phyloP scores from a whole-genome alignment of 2,888 invertebrate species.

The Mimumesa dahlbomi region DNA sequence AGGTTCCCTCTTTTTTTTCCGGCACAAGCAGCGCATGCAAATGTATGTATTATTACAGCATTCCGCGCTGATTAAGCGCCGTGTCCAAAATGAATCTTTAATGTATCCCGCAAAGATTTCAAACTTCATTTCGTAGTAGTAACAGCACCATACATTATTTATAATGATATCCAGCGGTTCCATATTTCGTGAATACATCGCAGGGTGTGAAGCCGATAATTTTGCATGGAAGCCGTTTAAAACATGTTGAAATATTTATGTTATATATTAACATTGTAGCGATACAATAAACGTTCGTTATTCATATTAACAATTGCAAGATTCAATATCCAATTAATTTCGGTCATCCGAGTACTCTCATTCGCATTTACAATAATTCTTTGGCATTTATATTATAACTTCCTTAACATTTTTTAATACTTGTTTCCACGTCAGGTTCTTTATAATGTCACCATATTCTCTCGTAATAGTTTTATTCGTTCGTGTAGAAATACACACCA shows the following conservation, averaged over 20 bases:
- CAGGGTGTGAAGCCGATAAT: background rate
- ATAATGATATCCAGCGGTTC: slow-evolving; percentile 1
- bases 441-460: too few species aligned
- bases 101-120: slow-evolving; percentile 31
- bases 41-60: slow-evolving; percentile 49
- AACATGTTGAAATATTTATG: background rate
- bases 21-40: slow-evolving; percentile 25
- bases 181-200: too few species aligned
- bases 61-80: slow-evolving; percentile 37
- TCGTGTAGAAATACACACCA: too few species aligned
- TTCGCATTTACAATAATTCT: too few species aligned
- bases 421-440: too few species aligned
- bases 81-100: slow-evolving; percentile 49
- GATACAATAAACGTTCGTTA: too few species aligned
- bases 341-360: too few species aligned
- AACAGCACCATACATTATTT: slow-evolving; percentile 17
- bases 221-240: background rate
- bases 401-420: too few species aligned
- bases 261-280: background rate
- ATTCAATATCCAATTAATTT: too few species aligned
- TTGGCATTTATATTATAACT: too few species aligned
- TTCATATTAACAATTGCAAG: too few species aligned
- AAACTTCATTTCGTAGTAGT: slow-evolving; percentile 15
- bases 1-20: background rate
- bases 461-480: too few species aligned